Conservation (phyloP, 2,113 vertebrate genomes). For the Uropsilus gracilis region DNA sequence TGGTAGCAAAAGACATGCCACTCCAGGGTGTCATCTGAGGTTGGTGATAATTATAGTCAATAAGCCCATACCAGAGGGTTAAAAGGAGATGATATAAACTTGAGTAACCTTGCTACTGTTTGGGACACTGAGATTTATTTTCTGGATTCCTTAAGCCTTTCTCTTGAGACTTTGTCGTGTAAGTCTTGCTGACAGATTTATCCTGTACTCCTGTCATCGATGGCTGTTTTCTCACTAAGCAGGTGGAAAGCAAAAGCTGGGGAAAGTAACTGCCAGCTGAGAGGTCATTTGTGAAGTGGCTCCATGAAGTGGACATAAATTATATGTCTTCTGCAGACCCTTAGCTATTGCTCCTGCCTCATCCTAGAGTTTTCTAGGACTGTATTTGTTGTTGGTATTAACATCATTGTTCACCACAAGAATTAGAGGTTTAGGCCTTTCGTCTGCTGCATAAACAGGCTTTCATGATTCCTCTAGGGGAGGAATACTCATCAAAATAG, state of each 20-base stretch:
- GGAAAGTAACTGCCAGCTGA: slow-evolving; percentile 87
- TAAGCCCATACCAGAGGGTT: slow-evolving; percentile 83
- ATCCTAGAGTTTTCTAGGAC: slow-evolving; percentile 76
- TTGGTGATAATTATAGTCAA: slow-evolving; percentile 84
- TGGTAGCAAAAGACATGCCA: slow-evolving; percentile 46
- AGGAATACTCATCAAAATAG: too few relatives aligned
- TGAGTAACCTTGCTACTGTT: slow-evolving; percentile 79
- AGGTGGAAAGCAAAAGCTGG: slow-evolving; percentile 85
- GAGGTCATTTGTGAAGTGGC: slow-evolving; percentile 85
- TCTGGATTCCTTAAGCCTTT: slow-evolving; percentile 80
- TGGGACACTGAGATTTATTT: slow-evolving; percentile 84
- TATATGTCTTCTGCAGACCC: slow-evolving; percentile 85
- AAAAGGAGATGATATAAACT: slow-evolving; percentile 88
- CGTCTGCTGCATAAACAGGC: not conserved
- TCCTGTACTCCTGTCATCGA: slow-evolving; percentile 81
- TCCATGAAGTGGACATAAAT: slow-evolving; percentile 88
- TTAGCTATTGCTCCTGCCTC: slow-evolving; percentile 81
- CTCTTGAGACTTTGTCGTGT: slow-evolving; percentile 84
- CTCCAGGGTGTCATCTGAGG: slow-evolving; percentile 76
- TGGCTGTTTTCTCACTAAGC: slow-evolving; percentile 86
- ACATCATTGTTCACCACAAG: slow-evolving; percentile 60
- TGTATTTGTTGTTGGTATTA: slow-evolving; percentile 85
- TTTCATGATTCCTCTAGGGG: not conserved
- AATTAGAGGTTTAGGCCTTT: slow-evolving; percentile 16
- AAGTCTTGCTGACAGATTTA: slow-evolving; percentile 89